These are phyloP conservation scores for Argynnis bischoffii DNA, from an alignment of 2,888 invertebrate genomes.

Conservation along the genomic window DNA sequence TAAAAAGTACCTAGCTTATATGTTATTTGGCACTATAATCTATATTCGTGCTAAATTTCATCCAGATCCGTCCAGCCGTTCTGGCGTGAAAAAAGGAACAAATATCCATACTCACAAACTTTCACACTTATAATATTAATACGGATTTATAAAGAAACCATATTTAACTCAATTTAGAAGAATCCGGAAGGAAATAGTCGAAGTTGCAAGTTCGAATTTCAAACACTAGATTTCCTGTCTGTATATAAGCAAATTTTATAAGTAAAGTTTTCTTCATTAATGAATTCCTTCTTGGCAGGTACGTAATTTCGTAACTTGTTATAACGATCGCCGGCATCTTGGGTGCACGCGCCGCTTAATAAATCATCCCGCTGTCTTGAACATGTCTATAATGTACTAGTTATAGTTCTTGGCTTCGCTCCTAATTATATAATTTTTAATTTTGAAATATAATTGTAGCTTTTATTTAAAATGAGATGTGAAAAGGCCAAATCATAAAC, in stretches of 20 bases:
- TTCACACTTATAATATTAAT: no score
- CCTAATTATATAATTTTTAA: background rate
- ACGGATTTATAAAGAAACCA: no score
- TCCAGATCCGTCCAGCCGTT: no score
- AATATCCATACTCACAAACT: no score
- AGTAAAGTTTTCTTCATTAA: conserved; percentile 18
- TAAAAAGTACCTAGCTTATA: no score
- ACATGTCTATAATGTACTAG: conserved; percentile 24
- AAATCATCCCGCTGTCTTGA: conserved; percentile 45
- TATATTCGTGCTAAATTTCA: no score
- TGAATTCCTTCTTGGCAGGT: conserved; percentile 21
- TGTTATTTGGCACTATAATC: no score
- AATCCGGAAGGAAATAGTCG: no score
- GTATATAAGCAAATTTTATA: conserved; percentile 17
- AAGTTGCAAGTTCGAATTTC: background rate
- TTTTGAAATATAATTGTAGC: background rate
- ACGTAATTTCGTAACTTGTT: conserved; percentile 23
- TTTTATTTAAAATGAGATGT: background rate
- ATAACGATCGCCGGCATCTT: conserved; percentile 44
- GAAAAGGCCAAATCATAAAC: background rate
- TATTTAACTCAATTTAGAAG: no score
- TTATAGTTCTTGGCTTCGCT: background rate
- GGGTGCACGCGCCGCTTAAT: conserved; percentile 43
- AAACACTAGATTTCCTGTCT: conserved; percentile 2
- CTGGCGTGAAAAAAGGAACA: no score